Evolutionary conservation across 2,113 vertebrate genomes (phyloP).

Genomic region (Columbina picui): DNA sequence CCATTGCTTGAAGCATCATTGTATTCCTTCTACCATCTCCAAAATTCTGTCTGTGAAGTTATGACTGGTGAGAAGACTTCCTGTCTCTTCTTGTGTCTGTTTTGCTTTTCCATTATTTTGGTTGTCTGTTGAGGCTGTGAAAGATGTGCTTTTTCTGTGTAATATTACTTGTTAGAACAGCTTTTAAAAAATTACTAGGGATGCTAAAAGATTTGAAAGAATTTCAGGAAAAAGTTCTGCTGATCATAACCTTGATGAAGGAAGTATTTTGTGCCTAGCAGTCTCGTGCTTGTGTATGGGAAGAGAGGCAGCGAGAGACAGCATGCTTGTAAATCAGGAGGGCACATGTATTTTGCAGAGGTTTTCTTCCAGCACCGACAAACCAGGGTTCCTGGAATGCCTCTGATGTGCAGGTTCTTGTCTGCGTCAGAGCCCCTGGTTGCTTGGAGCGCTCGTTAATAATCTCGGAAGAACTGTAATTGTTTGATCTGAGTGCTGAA

Average conservation of each 20-base stretch:
- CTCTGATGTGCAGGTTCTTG: conserved; percentile 53
- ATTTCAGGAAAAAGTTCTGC: background rate
- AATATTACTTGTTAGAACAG: background rate
- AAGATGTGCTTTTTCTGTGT: background rate
- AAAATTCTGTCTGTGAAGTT: background rate
- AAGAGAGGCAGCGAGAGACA: background rate
- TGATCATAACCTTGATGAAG: background rate
- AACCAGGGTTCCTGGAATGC: conserved; percentile 30
- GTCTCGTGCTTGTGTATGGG: background rate
- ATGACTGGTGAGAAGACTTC: background rate
- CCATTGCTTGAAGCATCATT: background rate
- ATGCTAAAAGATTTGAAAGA: background rate
- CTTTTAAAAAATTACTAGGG: background rate
- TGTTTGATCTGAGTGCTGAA: conserved; percentile 29
- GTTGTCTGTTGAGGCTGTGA: background rate
- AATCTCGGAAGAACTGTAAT: background rate
- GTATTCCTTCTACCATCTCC: background rate
- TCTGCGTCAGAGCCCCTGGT: background rate
- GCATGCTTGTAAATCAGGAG: background rate
- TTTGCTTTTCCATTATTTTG: background rate
- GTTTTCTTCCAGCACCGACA: background rate
- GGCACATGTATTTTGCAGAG: background rate
- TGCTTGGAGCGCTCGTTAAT: conserved; percentile 33
- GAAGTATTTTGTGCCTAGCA: background rate
- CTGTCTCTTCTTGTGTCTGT: background rate